phyloP scores from a whole-genome alignment of 2,113 vertebrate genomes.

The Scomber colias region DNA sequence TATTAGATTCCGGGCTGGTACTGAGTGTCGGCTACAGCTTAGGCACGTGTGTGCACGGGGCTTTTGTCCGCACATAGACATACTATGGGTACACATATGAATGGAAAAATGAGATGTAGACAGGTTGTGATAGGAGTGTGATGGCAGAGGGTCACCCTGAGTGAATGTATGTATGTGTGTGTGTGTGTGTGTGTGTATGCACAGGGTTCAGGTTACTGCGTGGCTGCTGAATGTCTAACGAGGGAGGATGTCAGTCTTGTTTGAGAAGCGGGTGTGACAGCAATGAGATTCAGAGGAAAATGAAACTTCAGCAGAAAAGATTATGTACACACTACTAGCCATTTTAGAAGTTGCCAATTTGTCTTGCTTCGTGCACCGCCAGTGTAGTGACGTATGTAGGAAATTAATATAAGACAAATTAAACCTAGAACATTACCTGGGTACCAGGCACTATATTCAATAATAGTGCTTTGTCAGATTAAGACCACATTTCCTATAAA shows the following conservation, averaged over 20 bases:
- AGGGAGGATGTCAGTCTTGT: slow-evolving; percentile 76
- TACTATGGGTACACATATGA: background rate
- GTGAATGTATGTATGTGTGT: slow-evolving; percentile 2
- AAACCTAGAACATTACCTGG: background rate
- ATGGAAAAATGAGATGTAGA: slow-evolving; percentile 34
- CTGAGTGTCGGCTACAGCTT: slow-evolving; percentile 55
- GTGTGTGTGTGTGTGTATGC: slow-evolving; percentile 18
- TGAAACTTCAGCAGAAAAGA: slow-evolving; percentile 73
- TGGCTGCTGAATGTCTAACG: slow-evolving; percentile 80
- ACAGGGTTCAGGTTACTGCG: slow-evolving; percentile 68
- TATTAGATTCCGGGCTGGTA: slow-evolving; percentile 67
- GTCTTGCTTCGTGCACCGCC: slow-evolving; percentile 8
- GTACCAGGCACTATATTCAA: too few relatives aligned
- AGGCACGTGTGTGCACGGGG: slow-evolving; percentile 25
- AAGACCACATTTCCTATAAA: too few relatives aligned
- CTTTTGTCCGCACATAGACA: slow-evolving; percentile 41
- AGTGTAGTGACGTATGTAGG: background rate
- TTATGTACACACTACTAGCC: slow-evolving; percentile 46
- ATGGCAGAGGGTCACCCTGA: slow-evolving; percentile 60
- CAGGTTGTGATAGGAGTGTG: slow-evolving; percentile 61
- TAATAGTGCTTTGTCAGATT: too few relatives aligned
- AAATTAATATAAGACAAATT: slow-evolving; percentile 4
- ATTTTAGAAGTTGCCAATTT: slow-evolving; percentile 29
- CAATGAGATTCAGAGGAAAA: slow-evolving; percentile 75
- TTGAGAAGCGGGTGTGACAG: slow-evolving; percentile 73